Percentiles rank a stretch among this genome's conserved stretches.
phyloP scores from a whole-genome alignment of 1,140 invertebrate genomes.

The Saxidomus purpurata region DNA sequence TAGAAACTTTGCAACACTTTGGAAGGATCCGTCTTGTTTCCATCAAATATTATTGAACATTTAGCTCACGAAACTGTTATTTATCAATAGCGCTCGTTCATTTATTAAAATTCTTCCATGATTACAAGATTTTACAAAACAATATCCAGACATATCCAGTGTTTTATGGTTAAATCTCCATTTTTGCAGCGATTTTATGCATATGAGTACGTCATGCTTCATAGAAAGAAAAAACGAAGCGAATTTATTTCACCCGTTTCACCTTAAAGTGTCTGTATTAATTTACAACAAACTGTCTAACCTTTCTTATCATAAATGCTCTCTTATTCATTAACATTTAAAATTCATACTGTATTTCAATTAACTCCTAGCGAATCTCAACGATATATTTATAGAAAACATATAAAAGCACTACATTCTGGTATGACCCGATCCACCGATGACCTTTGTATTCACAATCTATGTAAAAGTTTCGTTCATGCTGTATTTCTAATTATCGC shows the following conservation, averaged over 20 bases:
- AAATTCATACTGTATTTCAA: slow-evolving; percentile 52
- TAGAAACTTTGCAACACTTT: too few relatives aligned
- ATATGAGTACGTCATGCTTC: slow-evolving; percentile 17
- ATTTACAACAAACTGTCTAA: slow-evolving; percentile 44
- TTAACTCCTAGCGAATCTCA: slow-evolving; percentile 31
- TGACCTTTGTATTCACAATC: slow-evolving; percentile 14
- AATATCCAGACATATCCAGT: neutral
- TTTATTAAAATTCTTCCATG: neutral
- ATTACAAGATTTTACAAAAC: neutral
- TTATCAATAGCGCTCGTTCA: too few relatives aligned
- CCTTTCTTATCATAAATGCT: slow-evolving; percentile 9
- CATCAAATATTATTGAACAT: too few relatives aligned
- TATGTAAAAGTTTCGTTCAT: slow-evolving; percentile 31
- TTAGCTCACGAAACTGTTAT: too few relatives aligned
- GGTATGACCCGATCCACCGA: neutral
- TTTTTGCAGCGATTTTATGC: neutral
- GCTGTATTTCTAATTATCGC: slow-evolving; percentile 37
- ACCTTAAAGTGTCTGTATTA: slow-evolving; percentile 40
- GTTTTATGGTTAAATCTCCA: neutral
- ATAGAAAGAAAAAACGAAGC: slow-evolving; percentile 6
- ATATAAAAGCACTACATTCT: slow-evolving; percentile 25
- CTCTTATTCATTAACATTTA: slow-evolving; percentile 37
- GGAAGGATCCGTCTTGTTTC: too few relatives aligned
- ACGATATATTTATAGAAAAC: slow-evolving; percentile 29
- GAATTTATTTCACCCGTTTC: slow-evolving; percentile 19